A percentile compares a stretch with the other conserved stretches of the same genome.
These are phyloP conservation scores for Clarias platycephalus DNA, from an alignment of 2,797 vertebrate species.

Conservation along the genomic window DNA sequence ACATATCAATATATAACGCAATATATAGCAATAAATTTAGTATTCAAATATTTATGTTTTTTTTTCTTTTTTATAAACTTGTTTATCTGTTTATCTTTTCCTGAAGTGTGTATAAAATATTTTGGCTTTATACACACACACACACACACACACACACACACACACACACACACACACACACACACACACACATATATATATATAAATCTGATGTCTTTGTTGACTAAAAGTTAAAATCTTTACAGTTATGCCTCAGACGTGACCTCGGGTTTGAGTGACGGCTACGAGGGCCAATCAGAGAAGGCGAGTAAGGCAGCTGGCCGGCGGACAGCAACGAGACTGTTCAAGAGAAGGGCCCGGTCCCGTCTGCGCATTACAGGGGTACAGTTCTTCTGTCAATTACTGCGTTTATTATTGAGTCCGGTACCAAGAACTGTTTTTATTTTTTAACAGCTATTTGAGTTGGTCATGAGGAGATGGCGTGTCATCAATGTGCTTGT, in stretches of 20 bases:
- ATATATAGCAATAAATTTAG: too few species aligned
- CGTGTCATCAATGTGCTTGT: background rate
- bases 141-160: too few species aligned
- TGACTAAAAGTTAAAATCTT: conserved; percentile 1
- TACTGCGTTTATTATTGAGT: background rate
- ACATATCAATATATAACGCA: too few species aligned
- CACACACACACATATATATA: background rate
- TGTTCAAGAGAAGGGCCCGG: conserved; percentile 75
- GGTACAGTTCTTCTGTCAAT: conserved; percentile 60
- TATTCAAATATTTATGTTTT: too few species aligned
- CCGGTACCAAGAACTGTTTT: background rate
- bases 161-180: too few species aligned
- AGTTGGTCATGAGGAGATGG: background rate
- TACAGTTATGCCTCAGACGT: conserved; percentile 80
- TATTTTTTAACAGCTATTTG: background rate
- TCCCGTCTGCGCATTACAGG: conserved; percentile 81
- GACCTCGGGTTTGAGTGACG: conserved; percentile 78
- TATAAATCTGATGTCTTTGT: background rate
- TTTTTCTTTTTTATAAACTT: too few species aligned
- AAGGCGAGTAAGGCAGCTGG: conserved; percentile 57
- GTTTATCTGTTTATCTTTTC: too few species aligned
- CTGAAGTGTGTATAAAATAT: too few species aligned
- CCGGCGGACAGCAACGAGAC: conserved; percentile 70
- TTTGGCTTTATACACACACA: too few species aligned
- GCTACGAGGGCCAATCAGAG: conserved; percentile 76